These are phyloP conservation scores for Dynastes grantii DNA, from an alignment of 2,888 invertebrate species.

Conservation along the genomic window DNA sequence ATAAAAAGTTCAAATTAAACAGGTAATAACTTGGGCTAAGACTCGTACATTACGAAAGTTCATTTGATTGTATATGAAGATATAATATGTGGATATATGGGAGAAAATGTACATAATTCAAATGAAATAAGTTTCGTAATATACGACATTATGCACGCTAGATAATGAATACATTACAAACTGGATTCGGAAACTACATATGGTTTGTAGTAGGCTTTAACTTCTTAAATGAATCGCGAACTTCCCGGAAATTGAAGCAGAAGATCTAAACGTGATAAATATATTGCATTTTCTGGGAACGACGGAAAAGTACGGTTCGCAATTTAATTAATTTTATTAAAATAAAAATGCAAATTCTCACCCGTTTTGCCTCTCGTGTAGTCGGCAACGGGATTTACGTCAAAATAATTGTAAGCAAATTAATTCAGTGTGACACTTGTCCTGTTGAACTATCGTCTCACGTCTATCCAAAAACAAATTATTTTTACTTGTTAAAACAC, in stretches of 20 bases:
- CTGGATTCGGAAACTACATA: neutral
- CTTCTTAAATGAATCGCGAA: neutral
- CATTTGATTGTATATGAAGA: no score
- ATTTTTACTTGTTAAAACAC: no score
- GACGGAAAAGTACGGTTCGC: neutral
- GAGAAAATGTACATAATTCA: neutral
- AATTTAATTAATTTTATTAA: neutral
- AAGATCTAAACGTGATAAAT: neutral
- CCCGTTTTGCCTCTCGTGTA: no score
- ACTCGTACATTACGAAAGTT: no score
- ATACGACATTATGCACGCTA: neutral
- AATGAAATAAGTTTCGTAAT: constrained; percentile 15
- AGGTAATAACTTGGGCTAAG: no score
- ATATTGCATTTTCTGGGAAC: neutral
- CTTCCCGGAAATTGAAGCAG: constrained; percentile 2
- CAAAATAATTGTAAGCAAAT: no score
- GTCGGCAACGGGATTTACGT: no score
- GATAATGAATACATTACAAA: constrained; percentile 2
- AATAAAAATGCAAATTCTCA: neutral
- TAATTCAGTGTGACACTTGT: no score
- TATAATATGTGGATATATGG: no score
- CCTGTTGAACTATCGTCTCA: no score
- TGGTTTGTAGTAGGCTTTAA: neutral
- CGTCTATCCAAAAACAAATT: no score
- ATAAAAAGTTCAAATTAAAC: no score